Evolutionary conservation across 2,888 invertebrate genomes (phyloP), one percentile per base, ranked within the genome.

Genomic region (Dorcus hopei): DNA sequence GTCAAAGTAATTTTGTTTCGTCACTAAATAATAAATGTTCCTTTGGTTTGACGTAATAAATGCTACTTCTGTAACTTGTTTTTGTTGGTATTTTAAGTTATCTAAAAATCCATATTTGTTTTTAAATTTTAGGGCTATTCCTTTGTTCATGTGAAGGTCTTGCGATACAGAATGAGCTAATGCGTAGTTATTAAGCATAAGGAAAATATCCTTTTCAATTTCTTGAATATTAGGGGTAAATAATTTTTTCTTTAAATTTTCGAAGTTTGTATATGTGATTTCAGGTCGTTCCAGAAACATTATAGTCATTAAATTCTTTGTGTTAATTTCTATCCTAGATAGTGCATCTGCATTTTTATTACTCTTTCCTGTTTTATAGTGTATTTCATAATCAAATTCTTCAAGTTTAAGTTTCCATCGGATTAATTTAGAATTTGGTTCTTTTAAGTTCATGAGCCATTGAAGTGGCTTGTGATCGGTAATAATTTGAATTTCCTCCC

Each of bases 301-400:
- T 19, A 19, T 19, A 19, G 19, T 19, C 19, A 3, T 19, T 19
- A 19, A 19, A 19, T 19, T 19, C 19, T 19, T 19, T 19, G 19
- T 40, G 11, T 40, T 40, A 40, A 49, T 9, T 40, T 40, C 40
- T n/a, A 40, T 40, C 9, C 40, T 9, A 11, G 40, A 40, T 43
- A 52, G 47, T 11, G 42, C 43, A 9, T 52, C 52, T 52, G 52
- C 52, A 14, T 47, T 45, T 9, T 14, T 47, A 45, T 52, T 43
- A 52, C 9, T 9, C 9, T 45, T 49, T 14, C 52, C 42, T 43
- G 47, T 38, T 16, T 47, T 52, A 45, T 52, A 52, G 2, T 9
- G 9, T n/a, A 52, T 52, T 42, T 52, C 43, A 52, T 52, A 52
- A 47, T 47, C 47, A 47, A 47, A 47, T 47, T 47, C 47, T 14